Evolutionary conservation across 2,888 invertebrate genomes (phyloP).

Genomic region (Diachrysia chrysitis): DNA sequence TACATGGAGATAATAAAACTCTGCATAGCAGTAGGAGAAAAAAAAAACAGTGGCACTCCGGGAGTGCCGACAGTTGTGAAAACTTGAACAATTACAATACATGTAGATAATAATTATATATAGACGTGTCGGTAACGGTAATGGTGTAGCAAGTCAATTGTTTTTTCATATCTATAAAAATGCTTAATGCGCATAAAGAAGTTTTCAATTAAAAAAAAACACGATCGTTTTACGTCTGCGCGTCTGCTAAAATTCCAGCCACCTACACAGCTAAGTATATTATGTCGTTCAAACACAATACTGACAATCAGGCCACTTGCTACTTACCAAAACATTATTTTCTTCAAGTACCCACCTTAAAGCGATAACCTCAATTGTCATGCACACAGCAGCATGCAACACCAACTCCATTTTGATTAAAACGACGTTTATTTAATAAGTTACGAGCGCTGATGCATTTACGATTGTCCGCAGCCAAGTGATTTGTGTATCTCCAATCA

Average conservation of each 20-base stretch:
- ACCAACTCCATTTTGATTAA: conserved; percentile 56
- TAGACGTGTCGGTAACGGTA: too few species aligned
- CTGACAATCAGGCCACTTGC: conserved; percentile 22
- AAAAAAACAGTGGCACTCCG: too few species aligned
- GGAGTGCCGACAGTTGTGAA: too few species aligned
- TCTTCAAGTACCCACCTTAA: conserved; percentile 24
- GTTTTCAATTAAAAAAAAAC: not conserved
- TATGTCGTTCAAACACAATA: conserved; percentile 13
- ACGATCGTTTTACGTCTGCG: not conserved
- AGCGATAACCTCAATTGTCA: conserved; percentile 49
- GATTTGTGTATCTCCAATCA: conserved; percentile 63
- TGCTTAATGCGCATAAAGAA: too few species aligned
- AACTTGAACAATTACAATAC: too few species aligned
- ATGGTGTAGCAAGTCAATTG: too few species aligned
- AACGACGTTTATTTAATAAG: conserved; percentile 60
- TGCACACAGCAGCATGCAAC: conserved; percentile 36
- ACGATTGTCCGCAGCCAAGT: conserved; percentile 66
- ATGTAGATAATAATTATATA: too few species aligned
- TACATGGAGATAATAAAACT: not conserved
- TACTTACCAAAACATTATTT: conserved; percentile 31
- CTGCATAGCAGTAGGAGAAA: not conserved
- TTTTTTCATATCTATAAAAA: too few species aligned
- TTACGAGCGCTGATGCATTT: conserved; percentile 66
- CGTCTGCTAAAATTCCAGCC: not conserved
- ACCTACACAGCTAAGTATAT: not conserved